phyloP scores from a whole-genome alignment of 2,113 vertebrate species.

The Laterallus jamaicensis region DNA sequence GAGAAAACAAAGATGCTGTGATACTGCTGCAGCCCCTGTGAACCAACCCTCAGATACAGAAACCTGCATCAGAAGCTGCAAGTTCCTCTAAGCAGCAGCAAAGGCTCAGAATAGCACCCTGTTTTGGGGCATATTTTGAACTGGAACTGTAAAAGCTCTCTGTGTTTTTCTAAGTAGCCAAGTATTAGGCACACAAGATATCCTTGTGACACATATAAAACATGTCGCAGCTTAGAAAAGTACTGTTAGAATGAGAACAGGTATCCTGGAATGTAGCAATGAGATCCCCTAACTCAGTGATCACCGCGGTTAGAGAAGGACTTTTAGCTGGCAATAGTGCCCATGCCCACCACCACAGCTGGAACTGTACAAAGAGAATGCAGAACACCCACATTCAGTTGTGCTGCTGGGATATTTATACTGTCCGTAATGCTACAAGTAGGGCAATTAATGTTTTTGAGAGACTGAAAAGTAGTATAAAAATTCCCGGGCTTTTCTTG shows the following conservation, averaged over 20 bases:
- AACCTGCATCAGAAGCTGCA: neutral
- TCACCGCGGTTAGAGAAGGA: neutral
- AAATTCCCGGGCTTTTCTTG: neutral
- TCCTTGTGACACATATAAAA: neutral
- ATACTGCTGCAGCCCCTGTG: neutral
- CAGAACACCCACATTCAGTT: neutral
- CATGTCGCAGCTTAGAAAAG: neutral
- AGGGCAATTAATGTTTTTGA: neutral
- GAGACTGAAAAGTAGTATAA: neutral
- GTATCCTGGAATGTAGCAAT: neutral
- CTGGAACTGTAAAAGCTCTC: neutral
- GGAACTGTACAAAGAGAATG: neutral
- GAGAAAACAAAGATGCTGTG: neutral
- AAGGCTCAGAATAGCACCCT: neutral
- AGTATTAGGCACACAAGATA: neutral
- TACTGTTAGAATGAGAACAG: neutral
- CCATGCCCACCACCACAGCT: fast-evolving
- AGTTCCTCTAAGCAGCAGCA: neutral
- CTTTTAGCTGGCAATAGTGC: neutral
- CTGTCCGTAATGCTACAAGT: neutral
- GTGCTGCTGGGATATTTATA: neutral
- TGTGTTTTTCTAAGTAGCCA: neutral
- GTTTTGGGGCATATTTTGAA: neutral
- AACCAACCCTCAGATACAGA: neutral
- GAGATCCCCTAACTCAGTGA: neutral